These are phyloP conservation scores for Nilaparvata lugens DNA, from an alignment of 1,140 invertebrate species.

Conservation along the genomic window DNA sequence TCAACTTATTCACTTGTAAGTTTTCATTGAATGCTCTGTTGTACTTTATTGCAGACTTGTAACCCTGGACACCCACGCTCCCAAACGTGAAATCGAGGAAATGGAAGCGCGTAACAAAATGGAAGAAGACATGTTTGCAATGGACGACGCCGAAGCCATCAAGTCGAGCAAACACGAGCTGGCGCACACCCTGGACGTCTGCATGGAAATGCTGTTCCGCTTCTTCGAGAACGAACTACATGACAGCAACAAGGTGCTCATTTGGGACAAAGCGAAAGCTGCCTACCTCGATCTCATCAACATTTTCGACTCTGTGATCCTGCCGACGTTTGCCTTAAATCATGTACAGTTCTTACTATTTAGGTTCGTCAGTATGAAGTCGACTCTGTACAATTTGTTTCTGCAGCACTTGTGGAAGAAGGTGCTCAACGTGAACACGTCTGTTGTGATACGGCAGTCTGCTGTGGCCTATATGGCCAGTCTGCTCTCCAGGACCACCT, in stretches of 20 bases:
- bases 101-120: constrained; percentile 30
- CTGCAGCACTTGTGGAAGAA: constrained; percentile 66
- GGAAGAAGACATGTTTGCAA: constrained; percentile 38
- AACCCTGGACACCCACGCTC: constrained; percentile 54
- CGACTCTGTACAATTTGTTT: constrained; percentile 54
- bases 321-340: constrained; percentile 60
- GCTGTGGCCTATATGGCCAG: constrained; percentile 66
- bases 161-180: constrained; percentile 36
- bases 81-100: constrained; percentile 43
- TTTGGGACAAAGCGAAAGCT: constrained; percentile 34
- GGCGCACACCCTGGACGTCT: constrained; percentile 51
- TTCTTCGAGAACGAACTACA: constrained; percentile 44
- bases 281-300: constrained; percentile 24
- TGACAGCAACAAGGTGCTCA: constrained; percentile 26
- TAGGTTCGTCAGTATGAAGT: constrained; percentile 57
- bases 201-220: constrained; percentile 49
- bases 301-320: constrained; percentile 61
- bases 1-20: no score
- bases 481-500: constrained; percentile 58
- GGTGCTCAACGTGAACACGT: constrained; percentile 52
- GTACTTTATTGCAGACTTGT: constrained; percentile 43
- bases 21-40: no score
- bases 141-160: constrained; percentile 37
- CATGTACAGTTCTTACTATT: constrained; percentile 76
- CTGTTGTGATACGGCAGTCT: constrained; percentile 54